Conservation (phyloP, 2,113 vertebrate genomes). For the Poicephalus gulielmi region DNA sequence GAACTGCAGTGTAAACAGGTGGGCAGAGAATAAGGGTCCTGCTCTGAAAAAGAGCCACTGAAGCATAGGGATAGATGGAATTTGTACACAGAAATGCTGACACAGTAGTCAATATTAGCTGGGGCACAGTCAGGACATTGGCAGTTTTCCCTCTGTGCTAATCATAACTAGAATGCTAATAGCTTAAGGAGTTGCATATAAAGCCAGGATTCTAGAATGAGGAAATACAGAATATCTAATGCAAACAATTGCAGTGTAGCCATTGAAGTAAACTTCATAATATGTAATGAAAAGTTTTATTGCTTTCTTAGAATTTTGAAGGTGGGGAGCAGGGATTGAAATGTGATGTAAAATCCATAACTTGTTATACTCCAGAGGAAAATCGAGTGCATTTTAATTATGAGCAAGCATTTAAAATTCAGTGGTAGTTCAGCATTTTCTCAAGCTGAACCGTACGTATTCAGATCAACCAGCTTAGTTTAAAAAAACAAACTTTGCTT, state of each 20-base stretch:
- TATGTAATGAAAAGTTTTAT: background rate
- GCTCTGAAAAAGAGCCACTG: background rate
- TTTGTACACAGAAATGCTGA: background rate
- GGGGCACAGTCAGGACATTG: rapidly evolving
- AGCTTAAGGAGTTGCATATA: background rate
- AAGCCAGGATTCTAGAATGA: background rate
- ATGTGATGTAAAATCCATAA: rapidly evolving
- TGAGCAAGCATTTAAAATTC: background rate
- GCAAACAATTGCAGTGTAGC: background rate
- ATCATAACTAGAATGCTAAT: background rate
- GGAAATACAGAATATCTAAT: background rate
- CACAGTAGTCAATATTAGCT: background rate
- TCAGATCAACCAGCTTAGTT: background rate
- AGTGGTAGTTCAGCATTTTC: background rate
- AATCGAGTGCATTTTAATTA: rapidly evolving
- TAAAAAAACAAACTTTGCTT: background rate
- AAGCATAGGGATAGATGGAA: background rate
- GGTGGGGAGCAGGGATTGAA: background rate
- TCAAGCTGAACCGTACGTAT: background rate
- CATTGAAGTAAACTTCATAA: background rate
- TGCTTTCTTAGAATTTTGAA: background rate
- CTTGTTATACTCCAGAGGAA: background rate
- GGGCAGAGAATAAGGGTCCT: background rate
- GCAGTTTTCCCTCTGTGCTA: background rate
- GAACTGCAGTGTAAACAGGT: background rate